phyloP scores from a whole-genome alignment of 2,797 vertebrate species.

The Tiaroga cobitis region DNA sequence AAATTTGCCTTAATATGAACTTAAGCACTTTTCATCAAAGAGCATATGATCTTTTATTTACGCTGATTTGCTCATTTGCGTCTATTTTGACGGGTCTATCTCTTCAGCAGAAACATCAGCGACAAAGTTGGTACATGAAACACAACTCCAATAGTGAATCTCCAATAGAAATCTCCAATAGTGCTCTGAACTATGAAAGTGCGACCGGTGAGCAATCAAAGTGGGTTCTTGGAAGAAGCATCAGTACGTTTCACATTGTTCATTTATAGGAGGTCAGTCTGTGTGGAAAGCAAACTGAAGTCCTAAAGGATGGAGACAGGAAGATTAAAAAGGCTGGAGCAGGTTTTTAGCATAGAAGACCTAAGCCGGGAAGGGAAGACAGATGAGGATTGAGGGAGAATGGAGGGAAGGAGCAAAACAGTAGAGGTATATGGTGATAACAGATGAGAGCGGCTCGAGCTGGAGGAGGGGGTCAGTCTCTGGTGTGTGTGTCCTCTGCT shows the following conservation, averaged over 20 bases:
- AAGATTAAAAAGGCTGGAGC: constrained; percentile 9
- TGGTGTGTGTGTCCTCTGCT: constrained; percentile 73
- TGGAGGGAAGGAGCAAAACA: constrained; percentile 28
- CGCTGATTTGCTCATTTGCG: not conserved
- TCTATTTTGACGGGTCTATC: not conserved
- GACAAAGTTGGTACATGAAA: not conserved
- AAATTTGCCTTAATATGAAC: not conserved
- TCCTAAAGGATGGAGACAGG: constrained; percentile 1
- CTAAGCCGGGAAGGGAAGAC: constrained; percentile 14
- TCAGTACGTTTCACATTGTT: not conserved
- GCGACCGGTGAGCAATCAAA: not conserved
- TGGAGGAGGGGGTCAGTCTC: constrained; percentile 74
- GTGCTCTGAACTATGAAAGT: not conserved
- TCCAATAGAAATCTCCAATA: not conserved
- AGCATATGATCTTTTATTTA: not conserved
- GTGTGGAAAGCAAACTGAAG: not conserved
- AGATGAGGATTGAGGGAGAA: constrained; percentile 31
- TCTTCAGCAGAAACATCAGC: not conserved
- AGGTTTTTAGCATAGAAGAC: not conserved
- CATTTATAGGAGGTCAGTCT: not conserved
- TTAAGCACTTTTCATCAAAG: not conserved
- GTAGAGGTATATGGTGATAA: constrained; percentile 61
- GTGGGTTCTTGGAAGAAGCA: not conserved
- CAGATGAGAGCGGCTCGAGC: constrained; percentile 66
- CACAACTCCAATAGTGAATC: too few relatives aligned